Evolutionary conservation across 1,140 invertebrate species (phyloP), one percentile per base, ranked within the genome.

Genomic region (Nasonia giraulti): DNA sequence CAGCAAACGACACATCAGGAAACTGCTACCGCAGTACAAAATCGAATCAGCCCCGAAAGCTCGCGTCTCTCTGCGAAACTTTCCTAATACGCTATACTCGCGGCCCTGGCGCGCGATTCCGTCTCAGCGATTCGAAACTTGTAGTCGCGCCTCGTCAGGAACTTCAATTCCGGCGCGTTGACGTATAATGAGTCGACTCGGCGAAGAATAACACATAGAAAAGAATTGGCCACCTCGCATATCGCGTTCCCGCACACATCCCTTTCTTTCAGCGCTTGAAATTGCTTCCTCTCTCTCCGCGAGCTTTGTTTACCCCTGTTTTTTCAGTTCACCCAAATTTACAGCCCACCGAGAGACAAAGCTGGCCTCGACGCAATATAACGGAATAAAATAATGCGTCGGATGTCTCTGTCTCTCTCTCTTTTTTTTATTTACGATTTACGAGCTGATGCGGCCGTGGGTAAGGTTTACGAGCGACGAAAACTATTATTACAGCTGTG

Each of bases 121-220:
- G 50, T 76, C 68, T 76, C 81, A 75, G 69, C 55, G 37, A 82
- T 82, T 66, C 62, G 33, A 82, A 82, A 82, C 80, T 82, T 40
- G 27, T 1, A 44, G 47, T n/a, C 66, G 3, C 23, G 11, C 4
- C 14, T 68, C 17, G 40, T 20, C 37, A 20, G 27, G 50, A 62
- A 40, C 73, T 76, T 82, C 69, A 82, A 82, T 76, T 82, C 76
- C 81, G 4, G 17, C 4, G 17, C 4, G 17, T 55, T 66, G 73
- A 76, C 81, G 17, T 17, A 27, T 27, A 82, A 82, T 82, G 81
- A 62, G 47, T 66, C 14, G 62, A 71, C 23, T 33, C 23, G 8
- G 31, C 27, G 27, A 71, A 71, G 68, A n/a, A 62, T 62, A 62
- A 62, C 7, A 37, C 5, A 6, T 37, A 37, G 33, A 62, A 80